phyloP scores from a whole-genome alignment of 2,888 invertebrate species.

The Patella depressa region DNA sequence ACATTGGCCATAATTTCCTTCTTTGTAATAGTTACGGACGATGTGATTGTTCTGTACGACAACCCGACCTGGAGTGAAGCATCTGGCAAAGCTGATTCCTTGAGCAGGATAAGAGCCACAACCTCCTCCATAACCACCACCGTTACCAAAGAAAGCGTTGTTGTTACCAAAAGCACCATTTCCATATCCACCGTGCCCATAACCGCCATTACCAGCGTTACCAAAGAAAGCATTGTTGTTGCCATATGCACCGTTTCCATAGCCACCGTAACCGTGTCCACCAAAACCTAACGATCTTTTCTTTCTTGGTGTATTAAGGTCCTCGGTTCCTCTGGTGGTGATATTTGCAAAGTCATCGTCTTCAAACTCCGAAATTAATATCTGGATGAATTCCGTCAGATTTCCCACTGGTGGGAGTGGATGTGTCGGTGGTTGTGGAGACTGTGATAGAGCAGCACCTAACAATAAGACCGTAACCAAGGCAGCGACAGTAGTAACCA shows the following conservation, averaged over 20 bases:
- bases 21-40: background rate
- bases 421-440: background rate
- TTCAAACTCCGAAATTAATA: background rate
- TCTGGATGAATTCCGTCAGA: background rate
- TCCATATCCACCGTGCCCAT: background rate
- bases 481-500: background rate
- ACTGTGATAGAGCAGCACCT: background rate
- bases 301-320: background rate
- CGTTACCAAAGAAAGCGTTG: background rate
- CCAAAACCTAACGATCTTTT: background rate
- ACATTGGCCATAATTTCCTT: background rate
- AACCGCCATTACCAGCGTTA: background rate
- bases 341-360: background rate
- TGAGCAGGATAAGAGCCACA: constrained; percentile 1
- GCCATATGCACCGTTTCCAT: background rate
- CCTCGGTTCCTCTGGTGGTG: background rate
- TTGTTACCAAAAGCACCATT: background rate
- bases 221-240: background rate
- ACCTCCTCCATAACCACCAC: background rate
- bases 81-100: background rate
- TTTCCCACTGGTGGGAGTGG: background rate
- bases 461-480: background rate
- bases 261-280: background rate
- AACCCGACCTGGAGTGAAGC: background rate
- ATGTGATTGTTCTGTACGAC: background rate